phyloP scores from a whole-genome alignment of 2,888 invertebrate genomes.

The Drosophila melanosoma region DNA sequence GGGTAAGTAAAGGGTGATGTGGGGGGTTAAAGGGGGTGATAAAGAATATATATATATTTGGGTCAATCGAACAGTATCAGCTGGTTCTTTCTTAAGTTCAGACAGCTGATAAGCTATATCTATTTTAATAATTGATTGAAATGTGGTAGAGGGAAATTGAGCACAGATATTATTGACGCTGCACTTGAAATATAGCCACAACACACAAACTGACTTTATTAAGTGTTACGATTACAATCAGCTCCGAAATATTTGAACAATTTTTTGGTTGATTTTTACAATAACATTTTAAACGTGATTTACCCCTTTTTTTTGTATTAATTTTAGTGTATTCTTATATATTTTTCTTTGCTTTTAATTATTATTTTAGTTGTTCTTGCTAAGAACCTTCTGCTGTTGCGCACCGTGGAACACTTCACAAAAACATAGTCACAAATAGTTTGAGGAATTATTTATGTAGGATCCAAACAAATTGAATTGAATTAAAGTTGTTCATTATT shows the following conservation, averaged over 20 bases:
- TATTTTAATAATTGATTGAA: slow-evolving; percentile 24
- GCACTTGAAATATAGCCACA: slow-evolving; percentile 34
- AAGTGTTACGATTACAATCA: slow-evolving; percentile 27
- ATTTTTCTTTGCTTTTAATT: not conserved
- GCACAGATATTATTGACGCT: slow-evolving; percentile 23
- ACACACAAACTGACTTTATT: slow-evolving; percentile 26
- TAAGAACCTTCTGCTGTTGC: slow-evolving; percentile 55
- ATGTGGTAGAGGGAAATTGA: slow-evolving; percentile 3
- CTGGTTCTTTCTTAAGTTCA: not conserved
- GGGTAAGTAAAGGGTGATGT: not conserved
- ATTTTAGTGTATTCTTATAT: slow-evolving; percentile 10
- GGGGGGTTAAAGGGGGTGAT: not conserved
- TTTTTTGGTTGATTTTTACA: slow-evolving; percentile 28
- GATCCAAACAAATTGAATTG: slow-evolving; percentile 16
- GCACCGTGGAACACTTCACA: slow-evolving; percentile 43
- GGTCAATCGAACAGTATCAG: slow-evolving; percentile 11
- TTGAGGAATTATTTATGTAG: slow-evolving; percentile 9
- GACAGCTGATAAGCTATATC: slow-evolving; percentile 25
- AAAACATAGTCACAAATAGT: slow-evolving; percentile 20
- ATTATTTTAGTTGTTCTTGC: slow-evolving; percentile 19
- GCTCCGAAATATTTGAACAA: slow-evolving; percentile 46
- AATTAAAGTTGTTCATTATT: slow-evolving; percentile 30
- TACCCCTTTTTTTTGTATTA: slow-evolving; percentile 3
- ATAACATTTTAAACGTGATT: slow-evolving; percentile 19
- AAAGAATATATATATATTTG: not conserved